Evolutionary conservation across 2,797 vertebrate species (phyloP).

Genomic region (Notoglanidium macrostoma): DNA sequence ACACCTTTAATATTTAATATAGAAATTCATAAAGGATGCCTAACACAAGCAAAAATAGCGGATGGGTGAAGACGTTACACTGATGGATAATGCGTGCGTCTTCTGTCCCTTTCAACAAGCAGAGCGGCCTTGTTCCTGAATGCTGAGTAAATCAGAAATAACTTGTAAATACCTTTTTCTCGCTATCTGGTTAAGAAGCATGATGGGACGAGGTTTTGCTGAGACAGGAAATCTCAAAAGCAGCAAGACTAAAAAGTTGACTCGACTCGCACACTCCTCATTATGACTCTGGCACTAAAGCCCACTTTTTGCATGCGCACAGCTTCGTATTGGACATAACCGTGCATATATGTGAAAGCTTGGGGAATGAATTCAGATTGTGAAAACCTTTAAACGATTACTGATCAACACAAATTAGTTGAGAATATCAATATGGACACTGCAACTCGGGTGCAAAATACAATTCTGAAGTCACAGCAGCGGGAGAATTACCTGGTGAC

Average conservation of each 20-base stretch:
- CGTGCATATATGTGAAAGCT: not conserved
- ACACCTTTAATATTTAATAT: not conserved
- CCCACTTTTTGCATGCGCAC: not conserved
- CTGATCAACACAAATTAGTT: not conserved
- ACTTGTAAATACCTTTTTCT: not conserved
- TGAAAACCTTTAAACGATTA: not conserved
- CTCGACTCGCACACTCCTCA: not conserved
- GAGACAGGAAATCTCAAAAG: not conserved
- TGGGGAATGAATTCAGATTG: not conserved
- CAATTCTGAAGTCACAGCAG: not conserved
- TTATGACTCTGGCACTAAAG: not conserved
- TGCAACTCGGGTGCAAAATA: not conserved
- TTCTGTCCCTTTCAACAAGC: not conserved
- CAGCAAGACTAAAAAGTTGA: not conserved
- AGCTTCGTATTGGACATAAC: not conserved
- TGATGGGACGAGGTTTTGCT: too few relatives aligned
- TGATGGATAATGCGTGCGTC: not conserved
- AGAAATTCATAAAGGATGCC: not conserved
- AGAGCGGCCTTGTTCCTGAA: not conserved
- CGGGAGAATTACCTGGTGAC: slow-evolving; percentile 63
- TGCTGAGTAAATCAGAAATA: not conserved
- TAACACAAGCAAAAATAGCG: not conserved
- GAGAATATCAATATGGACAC: not conserved
- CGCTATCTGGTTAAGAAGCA: not conserved
- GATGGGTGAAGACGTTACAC: not conserved